Evolutionary conservation across 2,797 vertebrate genomes (phyloP), one percentile per base, ranked within the genome.

Genomic region (Phaenicophaeus curvirostris): DNA sequence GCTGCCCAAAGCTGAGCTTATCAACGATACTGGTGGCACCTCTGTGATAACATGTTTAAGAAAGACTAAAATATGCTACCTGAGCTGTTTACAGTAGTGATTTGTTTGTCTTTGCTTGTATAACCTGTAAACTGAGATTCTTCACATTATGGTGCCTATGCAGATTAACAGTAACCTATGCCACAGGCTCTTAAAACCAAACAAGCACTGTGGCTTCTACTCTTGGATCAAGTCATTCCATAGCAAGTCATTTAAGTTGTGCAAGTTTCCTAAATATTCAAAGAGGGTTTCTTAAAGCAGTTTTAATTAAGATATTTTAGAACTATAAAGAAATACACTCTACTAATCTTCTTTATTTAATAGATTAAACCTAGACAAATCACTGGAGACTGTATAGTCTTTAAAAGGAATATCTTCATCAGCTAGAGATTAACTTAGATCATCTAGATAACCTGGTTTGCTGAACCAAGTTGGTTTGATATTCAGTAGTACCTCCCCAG

Each of bases 371-470:
- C 31, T 54, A 50, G 75, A 63, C 39, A 93, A 92, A 23, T 31
- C 92, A 74, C 42, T 37, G 54, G 90, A 94, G 90, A 74, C 63
- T 48, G 8, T 25, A 15, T 15, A 85, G 65, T 53, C 50, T 83
- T 92, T 94, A 72, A 89, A 53, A 73, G 82, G 77, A 92, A 57
- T 23, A 58, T 89, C 51, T 92, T 93, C 69, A 81, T 87, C 94
- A 91, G 61, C 31, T 68, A 50, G 78, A 93, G 61, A 84, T 73
- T 89, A 72, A 95, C 93, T 89, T 73, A 78, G 89, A 90, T 91
- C 89, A 83, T 81, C 51, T 89, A 91, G 85, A 94, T 93, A 93
- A 93, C 81, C 89, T 93, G 89, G 83, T 92, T 94, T 81, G 81
- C 87, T 92, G 81, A 95, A 85, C 58, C 8, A 67, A 85, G 80